A percentile compares a stretch with the other conserved stretches of the same genome.
phyloP scores from a whole-genome alignment of 2,888 invertebrate species.

The Palloptera scutellata region DNA sequence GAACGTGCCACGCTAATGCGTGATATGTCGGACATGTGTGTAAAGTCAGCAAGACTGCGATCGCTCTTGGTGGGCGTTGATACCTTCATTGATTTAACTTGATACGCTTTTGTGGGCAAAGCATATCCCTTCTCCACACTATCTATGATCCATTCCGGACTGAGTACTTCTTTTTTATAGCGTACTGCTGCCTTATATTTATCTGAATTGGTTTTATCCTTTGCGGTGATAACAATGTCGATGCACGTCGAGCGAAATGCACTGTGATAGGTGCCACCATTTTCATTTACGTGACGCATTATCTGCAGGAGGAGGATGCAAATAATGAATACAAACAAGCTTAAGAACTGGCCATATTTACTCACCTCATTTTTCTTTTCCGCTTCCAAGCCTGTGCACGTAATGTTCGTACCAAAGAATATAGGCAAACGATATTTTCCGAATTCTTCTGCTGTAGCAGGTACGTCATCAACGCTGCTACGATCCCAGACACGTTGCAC shows the following conservation, averaged over 20 bases:
- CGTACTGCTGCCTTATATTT: conserved; percentile 61
- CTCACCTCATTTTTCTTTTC: conserved; percentile 57
- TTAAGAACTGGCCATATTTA: background rate
- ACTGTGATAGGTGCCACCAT: conserved; percentile 74
- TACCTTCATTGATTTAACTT: conserved; percentile 69
- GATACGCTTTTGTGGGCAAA: conserved; percentile 69
- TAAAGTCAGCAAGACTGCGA: conserved; percentile 57
- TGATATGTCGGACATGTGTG: conserved; percentile 59
- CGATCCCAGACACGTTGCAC: conserved; percentile 81
- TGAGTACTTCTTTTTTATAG: conserved; percentile 70
- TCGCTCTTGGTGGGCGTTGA: conserved; percentile 74
- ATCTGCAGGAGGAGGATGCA: conserved; percentile 56
- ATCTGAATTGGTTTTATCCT: conserved; percentile 55
- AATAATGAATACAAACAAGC: background rate
- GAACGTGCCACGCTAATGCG: conserved; percentile 50
- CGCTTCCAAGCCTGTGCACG: conserved; percentile 74
- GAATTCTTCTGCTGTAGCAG: conserved; percentile 73
- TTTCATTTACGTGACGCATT: conserved; percentile 73
- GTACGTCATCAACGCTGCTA: conserved; percentile 70
- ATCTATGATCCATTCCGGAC: conserved; percentile 80
- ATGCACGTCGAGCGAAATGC: conserved; percentile 59
- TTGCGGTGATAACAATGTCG: conserved; percentile 61
- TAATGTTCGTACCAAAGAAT: conserved; percentile 80
- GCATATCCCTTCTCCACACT: conserved; percentile 78
- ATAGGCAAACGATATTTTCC: conserved; percentile 71